Base-by-base conservation (phyloP, 1,140 invertebrate species). In the Neodiprion fabricii region DNA sequence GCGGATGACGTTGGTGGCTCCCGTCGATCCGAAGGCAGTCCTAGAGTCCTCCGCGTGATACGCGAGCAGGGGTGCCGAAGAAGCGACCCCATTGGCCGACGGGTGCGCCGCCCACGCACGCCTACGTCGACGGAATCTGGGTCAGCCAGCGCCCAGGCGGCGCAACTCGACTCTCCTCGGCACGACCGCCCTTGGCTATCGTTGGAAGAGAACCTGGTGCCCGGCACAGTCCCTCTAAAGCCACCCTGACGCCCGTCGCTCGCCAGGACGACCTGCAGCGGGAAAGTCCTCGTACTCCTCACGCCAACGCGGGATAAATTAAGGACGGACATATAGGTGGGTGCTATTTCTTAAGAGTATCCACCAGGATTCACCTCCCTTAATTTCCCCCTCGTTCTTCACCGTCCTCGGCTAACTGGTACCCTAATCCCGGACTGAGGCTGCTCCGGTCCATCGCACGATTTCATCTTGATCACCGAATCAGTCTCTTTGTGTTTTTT, bases 211-310 rank as follows among this genome's bases (percentile, higher is more conserved):
- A 78, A 78, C 74, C 76, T 78, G 76, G 78, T 82, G 83, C 84
- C 53, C 75, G 79, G 72, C 78, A 79, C 85, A 87, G 86, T 87
- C 85, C 85, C 83, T 82, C 83, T 80, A 81, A 86, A 85, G 84
- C 83, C 82, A 87, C 83, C 85, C 85, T 78, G 82, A 84, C 82
- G 84, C 83, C 84, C 83, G 79, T 83, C 83, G 48, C 70, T 50
- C 70, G 40, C 10, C 70, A 10, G n/a, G 70, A 71, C 79, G 75
- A 79, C 81, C 53, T 80, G 78, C 80, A 79, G 79, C 77, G 80
- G 75, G 80, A 61, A 61, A 17, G 53, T 76, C 76, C 74, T 50
- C 53, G n/a, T 75, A 23, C 67, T 67, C 40, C 67, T 74, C 11
- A 69, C 17, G 21, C 14, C 67, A 69, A 14, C 53, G 67, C 67